phyloP scores from a whole-genome alignment of 2,797 vertebrate genomes.

The Anas bernieri region DNA sequence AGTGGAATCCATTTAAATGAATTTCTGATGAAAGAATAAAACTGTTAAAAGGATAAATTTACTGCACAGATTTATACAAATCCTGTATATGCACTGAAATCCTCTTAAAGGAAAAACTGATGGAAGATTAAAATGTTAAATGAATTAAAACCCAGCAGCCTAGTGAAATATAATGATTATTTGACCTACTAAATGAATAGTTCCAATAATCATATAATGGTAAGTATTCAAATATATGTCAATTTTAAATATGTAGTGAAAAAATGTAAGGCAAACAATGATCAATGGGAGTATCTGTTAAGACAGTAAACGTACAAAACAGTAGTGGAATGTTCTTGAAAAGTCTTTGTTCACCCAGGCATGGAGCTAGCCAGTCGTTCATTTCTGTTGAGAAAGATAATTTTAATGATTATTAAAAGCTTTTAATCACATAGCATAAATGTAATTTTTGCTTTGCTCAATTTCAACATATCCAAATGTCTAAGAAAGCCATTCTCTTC shows the following conservation, averaged over 20 bases:
- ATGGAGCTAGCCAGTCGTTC: background rate
- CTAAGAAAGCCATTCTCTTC: background rate
- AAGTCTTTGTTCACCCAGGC: conserved; percentile 31
- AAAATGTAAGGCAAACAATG: conserved; percentile 68
- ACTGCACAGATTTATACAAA: conserved; percentile 82
- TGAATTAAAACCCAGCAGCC: conserved; percentile 77
- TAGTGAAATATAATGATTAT: conserved; percentile 79
- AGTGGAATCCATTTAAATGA: conserved; percentile 80
- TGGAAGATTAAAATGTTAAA: conserved; percentile 82
- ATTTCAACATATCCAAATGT: background rate
- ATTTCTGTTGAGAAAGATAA: background rate
- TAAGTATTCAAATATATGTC: conserved; percentile 63
- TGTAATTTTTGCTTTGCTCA: background rate
- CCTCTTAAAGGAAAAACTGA: conserved; percentile 81
- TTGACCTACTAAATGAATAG: conserved; percentile 79
- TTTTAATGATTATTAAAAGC: background rate
- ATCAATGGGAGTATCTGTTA: conserved; percentile 58
- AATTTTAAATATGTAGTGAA: conserved; percentile 70
- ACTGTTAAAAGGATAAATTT: conserved; percentile 82
- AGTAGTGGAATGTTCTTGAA: conserved; percentile 34
- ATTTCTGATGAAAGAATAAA: conserved; percentile 85
- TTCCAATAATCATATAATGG: conserved; percentile 66
- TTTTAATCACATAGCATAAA: background rate
- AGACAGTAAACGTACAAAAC: conserved; percentile 51
- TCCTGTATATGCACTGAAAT: conserved; percentile 77